Base-by-base conservation (phyloP, 1,140 invertebrate species). In the Zaprionus lachaisei region DNA sequence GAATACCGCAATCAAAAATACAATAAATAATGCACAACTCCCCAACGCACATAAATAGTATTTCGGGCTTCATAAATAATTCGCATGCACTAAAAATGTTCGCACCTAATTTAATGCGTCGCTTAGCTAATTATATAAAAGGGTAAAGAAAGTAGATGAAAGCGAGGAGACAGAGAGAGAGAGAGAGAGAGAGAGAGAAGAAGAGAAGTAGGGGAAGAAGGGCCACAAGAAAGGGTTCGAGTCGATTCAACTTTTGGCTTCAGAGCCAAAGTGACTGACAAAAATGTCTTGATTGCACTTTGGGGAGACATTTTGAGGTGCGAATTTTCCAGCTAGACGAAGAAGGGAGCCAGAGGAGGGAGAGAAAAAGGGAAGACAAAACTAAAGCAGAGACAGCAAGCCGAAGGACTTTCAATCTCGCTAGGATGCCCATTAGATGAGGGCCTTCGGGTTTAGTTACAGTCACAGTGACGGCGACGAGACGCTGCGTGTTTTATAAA, bases 221-320 rank as follows among this genome's bases (percentile, higher is more conserved):
- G 5, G 2, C 15, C 12, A 0, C 4, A 5, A 38, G 20, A 56
- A 56, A 56, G 54, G 61, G 24, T 20, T 34, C n/a, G 34, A 37
- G 41, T 60, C 20, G 38, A 9, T 17, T 22, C 26, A 28, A 60
- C 47, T 41, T 60, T 54, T 61, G 24, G 47, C 41, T 15, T 5
- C 51, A 47, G 51, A 24, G 28, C 15, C 60, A 69, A 87, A 77
- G 62, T 61, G 72, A 82, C 69, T 63, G 76, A 75, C 72, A 75
- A 81, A 89, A 81, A 80, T 77, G 63, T 64, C 71, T 89, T 85
- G 85, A 89, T 89, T 90, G 79, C 79, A 76, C 85, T 75, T 81
- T 62, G 70, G 85, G 85, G 85, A 89, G 81, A 82, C 85, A 89
- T 89, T 90, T 81, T 82, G 83, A 85, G 85, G 85, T 89, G 85